These are phyloP conservation scores for Choreutis nemorana DNA, from an alignment of 2,888 invertebrate genomes.

Conservation along the genomic window DNA sequence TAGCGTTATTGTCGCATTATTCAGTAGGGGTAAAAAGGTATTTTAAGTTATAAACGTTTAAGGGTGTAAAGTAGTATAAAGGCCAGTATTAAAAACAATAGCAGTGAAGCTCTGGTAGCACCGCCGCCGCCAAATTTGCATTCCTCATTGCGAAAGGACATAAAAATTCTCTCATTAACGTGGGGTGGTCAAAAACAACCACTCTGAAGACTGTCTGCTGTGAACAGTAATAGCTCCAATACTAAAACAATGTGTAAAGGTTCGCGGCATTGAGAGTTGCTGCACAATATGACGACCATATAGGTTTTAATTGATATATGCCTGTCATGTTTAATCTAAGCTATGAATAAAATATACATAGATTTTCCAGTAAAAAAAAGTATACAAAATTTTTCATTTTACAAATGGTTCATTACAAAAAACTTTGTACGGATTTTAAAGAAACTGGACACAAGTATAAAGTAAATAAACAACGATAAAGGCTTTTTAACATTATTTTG, in stretches of 20 bases:
- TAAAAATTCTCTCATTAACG: constrained; percentile 64
- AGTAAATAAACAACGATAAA: constrained; percentile 1
- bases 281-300: too few species aligned
- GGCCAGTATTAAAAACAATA: constrained; percentile 53
- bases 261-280: background rate
- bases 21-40: constrained; percentile 38
- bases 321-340: background rate
- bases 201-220: constrained; percentile 23
- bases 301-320: background rate
- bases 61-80: constrained; percentile 38
- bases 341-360: background rate
- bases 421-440: background rate
- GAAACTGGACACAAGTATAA: background rate
- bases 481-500: background rate
- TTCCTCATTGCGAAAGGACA: constrained; percentile 61
- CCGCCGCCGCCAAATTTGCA: constrained; percentile 59
- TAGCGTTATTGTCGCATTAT: too few species aligned
- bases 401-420: background rate
- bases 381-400: background rate
- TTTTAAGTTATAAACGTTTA: constrained; percentile 44
- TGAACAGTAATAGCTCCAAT: constrained; percentile 13
- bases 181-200: constrained; percentile 47
- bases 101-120: constrained; percentile 47
- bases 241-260: constrained; percentile 14
- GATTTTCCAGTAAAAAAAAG: background rate